Percentiles rank a stretch among this genome's conserved stretches.
phyloP scores from a whole-genome alignment of 1,140 invertebrate genomes.

The Pseudomyrmex sp. region DNA sequence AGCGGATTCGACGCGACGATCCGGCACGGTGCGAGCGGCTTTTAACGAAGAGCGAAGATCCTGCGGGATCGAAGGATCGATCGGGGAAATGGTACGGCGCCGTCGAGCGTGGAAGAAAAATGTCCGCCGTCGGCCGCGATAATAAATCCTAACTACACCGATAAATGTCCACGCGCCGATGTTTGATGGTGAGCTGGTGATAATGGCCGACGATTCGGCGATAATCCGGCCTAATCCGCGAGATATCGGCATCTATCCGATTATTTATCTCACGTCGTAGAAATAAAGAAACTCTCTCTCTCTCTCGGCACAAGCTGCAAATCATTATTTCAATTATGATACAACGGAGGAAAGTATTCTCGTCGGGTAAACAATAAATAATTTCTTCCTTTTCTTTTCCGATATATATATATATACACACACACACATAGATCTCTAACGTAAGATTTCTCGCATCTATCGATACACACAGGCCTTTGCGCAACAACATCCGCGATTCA shows the following conservation, averaged over 20 bases:
- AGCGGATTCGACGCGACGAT: constrained; percentile 60
- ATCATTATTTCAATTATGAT: constrained; percentile 65
- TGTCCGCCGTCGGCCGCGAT: constrained; percentile 45
- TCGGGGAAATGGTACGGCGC: constrained; percentile 31
- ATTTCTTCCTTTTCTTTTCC: not conserved
- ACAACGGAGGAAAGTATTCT: not conserved
- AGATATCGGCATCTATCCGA: constrained; percentile 30
- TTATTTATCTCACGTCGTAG: constrained; percentile 28
- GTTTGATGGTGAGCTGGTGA: constrained; percentile 67
- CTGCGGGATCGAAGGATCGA: constrained; percentile 47
- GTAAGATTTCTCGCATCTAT: constrained; percentile 52
- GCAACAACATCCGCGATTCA: constrained; percentile 44
- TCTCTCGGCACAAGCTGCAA: constrained; percentile 40
- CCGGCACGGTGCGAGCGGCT: constrained; percentile 43
- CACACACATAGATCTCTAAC: not conserved
- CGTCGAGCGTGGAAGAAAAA: constrained; percentile 60
- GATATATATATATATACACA: no score
- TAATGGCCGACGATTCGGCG: constrained; percentile 67
- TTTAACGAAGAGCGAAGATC: constrained; percentile 52
- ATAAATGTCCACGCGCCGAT: constrained; percentile 69
- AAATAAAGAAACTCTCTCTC: constrained; percentile 44
- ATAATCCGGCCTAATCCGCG: constrained; percentile 60
- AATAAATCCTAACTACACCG: constrained; percentile 66
- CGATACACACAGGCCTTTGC: constrained; percentile 7
- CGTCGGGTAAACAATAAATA: constrained; percentile 64